Conservation (phyloP, 2,797 vertebrate species). For the Microchirus variegatus region DNA sequence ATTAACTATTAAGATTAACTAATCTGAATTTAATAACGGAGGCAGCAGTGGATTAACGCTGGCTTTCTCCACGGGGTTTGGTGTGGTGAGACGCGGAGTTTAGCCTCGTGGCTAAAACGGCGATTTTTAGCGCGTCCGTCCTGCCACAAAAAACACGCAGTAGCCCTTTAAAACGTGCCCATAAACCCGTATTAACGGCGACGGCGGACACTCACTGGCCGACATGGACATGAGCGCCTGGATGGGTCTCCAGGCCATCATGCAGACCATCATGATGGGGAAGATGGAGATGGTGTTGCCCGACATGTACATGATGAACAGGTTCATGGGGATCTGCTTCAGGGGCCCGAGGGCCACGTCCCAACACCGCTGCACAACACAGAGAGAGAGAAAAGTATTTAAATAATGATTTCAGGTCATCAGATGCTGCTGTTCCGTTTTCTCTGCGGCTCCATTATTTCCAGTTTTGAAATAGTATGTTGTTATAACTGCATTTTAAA, state of each 20-base stretch:
- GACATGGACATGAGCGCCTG: conserved; percentile 98
- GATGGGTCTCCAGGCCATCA: conserved; percentile 99
- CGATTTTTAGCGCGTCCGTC: too few species aligned
- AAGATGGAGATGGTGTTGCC: conserved; percentile 99
- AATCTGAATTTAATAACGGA: too few species aligned
- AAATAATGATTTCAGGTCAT: too few species aligned
- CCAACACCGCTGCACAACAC: conserved; percentile 89
- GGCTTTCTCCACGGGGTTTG: too few species aligned
- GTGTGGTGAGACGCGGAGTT: too few species aligned
- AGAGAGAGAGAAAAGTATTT: neutral
- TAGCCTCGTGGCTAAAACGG: too few species aligned
- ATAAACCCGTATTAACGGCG: neutral
- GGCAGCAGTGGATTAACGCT: too few species aligned
- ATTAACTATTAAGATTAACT: too few species aligned
- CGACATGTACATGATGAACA: conserved; percentile 99
- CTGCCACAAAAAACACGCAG: neutral
- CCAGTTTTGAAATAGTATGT: too few species aligned
- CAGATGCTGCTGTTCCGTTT: too few species aligned
- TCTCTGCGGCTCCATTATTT: too few species aligned
- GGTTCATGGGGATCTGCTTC: conserved; percentile 98
- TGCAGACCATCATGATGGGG: conserved; percentile 99
- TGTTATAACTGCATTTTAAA: too few species aligned
- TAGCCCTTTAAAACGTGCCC: neutral
- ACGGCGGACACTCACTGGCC: conserved; percentile 85
- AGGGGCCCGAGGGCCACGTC: conserved; percentile 94